phyloP scores from a whole-genome alignment of 1,140 invertebrate species.

The Samia ricini region DNA sequence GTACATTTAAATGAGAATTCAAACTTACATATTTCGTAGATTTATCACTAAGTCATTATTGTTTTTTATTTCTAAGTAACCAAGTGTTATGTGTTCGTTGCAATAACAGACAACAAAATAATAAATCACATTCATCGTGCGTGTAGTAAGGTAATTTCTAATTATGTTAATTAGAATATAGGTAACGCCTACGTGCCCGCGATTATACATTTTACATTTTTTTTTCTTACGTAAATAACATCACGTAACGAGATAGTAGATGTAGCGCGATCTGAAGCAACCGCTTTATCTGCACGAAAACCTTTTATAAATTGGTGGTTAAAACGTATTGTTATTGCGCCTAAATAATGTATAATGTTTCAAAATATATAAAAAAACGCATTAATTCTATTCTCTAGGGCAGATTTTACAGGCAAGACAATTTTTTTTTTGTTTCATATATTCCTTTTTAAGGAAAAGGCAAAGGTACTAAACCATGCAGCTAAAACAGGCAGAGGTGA shows the following conservation, averaged over 20 bases:
- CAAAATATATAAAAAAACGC: too few species aligned
- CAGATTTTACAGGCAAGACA: too few species aligned
- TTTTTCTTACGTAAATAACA: slow-evolving; percentile 11
- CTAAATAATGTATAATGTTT: neutral
- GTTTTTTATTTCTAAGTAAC: neutral
- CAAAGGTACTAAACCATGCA: too few species aligned
- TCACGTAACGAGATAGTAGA: slow-evolving; percentile 8
- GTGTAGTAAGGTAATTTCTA: neutral
- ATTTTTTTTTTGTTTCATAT: too few species aligned
- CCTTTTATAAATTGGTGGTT: neutral
- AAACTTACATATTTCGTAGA: too few species aligned
- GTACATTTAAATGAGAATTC: too few species aligned
- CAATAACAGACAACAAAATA: neutral
- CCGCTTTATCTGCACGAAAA: slow-evolving; percentile 2
- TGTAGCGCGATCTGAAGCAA: slow-evolving; percentile 7
- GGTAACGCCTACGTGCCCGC: slow-evolving; percentile 2
- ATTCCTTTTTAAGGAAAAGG: too few species aligned
- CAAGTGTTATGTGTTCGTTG: neutral
- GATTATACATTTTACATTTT: slow-evolving; percentile 5
- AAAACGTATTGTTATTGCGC: neutral
- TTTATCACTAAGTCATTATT: neutral
- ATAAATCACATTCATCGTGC: neutral
- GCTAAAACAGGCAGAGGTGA: too few species aligned
- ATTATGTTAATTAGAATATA: slow-evolving; percentile 1
- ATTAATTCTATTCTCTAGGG: too few species aligned